Evolutionary conservation across 2,888 invertebrate genomes (phyloP).

Genomic region (Drosophila macrospina): DNA sequence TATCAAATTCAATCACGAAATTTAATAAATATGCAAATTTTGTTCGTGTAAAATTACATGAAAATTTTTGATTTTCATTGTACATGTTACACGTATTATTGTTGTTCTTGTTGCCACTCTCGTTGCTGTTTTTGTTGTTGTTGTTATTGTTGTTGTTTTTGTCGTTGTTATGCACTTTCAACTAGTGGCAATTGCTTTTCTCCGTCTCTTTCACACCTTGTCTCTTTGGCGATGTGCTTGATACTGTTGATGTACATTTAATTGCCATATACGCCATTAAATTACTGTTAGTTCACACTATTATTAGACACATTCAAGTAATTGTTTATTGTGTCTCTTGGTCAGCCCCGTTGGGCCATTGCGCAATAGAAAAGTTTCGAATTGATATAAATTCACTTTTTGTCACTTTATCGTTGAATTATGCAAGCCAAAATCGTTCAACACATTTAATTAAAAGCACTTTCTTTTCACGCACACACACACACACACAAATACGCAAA

Average conservation of each 20-base stretch:
- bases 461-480: slow-evolving; percentile 66
- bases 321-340: slow-evolving; percentile 21
- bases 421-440: slow-evolving; percentile 68
- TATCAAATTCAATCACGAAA: slow-evolving; percentile 72
- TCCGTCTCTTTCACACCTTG: not conserved
- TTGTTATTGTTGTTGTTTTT: not conserved
- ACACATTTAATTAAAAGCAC: slow-evolving; percentile 74
- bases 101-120: slow-evolving; percentile 9
- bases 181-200: slow-evolving; percentile 20
- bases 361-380: slow-evolving; percentile 52
- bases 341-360: slow-evolving; percentile 32
- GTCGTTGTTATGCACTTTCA: slow-evolving; percentile 16
- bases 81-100: slow-evolving; percentile 23
- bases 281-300: slow-evolving; percentile 18
- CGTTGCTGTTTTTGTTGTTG: slow-evolving; percentile 17
- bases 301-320: slow-evolving; percentile 36
- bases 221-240: slow-evolving; percentile 16
- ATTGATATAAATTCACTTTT: slow-evolving; percentile 48
- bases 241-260: slow-evolving; percentile 58
- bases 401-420: slow-evolving; percentile 55
- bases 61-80: slow-evolving; percentile 61
- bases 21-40: slow-evolving; percentile 79
- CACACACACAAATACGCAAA: slow-evolving; percentile 1
- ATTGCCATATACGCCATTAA: slow-evolving; percentile 49
- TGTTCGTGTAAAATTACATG: slow-evolving; percentile 56